A percentile compares a stretch with the other conserved stretches of the same genome.
These are phyloP conservation scores for Drosophila tripunctata DNA, from an alignment of 2,888 invertebrate species.

Conservation along the genomic window DNA sequence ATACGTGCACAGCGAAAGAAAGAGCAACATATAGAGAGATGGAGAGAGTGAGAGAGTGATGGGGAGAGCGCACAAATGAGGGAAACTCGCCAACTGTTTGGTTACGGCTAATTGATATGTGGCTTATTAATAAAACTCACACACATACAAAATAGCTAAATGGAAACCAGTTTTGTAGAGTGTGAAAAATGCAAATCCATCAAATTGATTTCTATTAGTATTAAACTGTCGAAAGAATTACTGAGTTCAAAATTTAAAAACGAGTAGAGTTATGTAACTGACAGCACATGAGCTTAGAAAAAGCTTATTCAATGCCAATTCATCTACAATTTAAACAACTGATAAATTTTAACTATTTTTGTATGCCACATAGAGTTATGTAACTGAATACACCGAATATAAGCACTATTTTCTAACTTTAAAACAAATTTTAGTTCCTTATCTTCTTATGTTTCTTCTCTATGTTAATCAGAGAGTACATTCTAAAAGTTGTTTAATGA, in stretches of 20 bases:
- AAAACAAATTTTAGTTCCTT: too few species aligned
- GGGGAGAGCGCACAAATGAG: background rate
- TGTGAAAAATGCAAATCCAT: conserved; percentile 12
- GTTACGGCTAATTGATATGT: conserved; percentile 41
- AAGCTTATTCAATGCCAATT: too few species aligned
- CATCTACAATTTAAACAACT: too few species aligned
- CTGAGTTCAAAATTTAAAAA: background rate
- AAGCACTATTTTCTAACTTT: too few species aligned
- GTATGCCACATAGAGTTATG: too few species aligned
- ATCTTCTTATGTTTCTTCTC: too few species aligned
- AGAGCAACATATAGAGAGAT: background rate
- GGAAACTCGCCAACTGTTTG: conserved; percentile 7
- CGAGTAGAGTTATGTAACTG: too few species aligned
- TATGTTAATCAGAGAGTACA: too few species aligned
- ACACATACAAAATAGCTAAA: conserved; percentile 1
- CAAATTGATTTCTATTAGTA: background rate
- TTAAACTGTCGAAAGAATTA: background rate
- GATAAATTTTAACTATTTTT: too few species aligned
- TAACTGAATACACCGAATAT: too few species aligned
- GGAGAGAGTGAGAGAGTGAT: background rate
- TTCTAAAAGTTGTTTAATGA: too few species aligned
- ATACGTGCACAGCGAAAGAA: background rate
- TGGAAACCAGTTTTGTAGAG: background rate
- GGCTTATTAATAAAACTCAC: conserved; percentile 34
- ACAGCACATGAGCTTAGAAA: too few species aligned